These are phyloP conservation scores for Fregata magnificens DNA, from an alignment of 2,113 vertebrate species.

Conservation along the genomic window DNA sequence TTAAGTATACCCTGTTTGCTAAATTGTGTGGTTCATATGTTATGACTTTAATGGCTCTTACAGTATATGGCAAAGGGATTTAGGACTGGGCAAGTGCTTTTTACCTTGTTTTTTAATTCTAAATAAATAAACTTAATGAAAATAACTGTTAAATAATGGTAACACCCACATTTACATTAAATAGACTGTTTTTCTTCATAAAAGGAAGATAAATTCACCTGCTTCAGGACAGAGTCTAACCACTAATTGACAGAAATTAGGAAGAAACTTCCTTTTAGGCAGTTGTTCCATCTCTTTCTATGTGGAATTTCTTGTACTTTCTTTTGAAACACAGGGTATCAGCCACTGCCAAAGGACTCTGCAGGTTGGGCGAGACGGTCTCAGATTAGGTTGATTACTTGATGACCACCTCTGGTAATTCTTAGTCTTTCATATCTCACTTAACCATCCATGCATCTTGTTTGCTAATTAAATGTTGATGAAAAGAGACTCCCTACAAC, in stretches of 20 bases:
- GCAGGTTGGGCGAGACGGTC: not conserved
- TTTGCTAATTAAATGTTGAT: not conserved
- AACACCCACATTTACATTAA: not conserved
- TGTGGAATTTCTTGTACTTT: not conserved
- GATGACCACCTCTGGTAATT: not conserved
- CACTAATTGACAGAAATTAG: not conserved
- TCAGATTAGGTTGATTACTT: not conserved
- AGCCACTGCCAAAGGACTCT: not conserved
- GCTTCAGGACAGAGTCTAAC: not conserved
- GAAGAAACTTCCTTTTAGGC: not conserved
- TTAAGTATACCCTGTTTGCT: not conserved
- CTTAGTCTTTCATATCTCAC: not conserved
- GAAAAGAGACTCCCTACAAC: not conserved
- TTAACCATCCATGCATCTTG: not conserved
- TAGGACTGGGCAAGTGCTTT: not conserved
- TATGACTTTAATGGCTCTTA: not conserved
- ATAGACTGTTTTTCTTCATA: not conserved
- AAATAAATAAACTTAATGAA: not conserved
- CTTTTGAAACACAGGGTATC: not conserved
- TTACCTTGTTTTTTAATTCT: not conserved
- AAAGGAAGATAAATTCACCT: not conserved
- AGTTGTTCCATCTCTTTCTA: not conserved
- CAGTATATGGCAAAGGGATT: not conserved
- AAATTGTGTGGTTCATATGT: not conserved
- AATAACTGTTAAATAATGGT: not conserved